These are phyloP conservation scores for Andrena minutula DNA, from an alignment of 2,888 invertebrate species.

Conservation along the genomic window DNA sequence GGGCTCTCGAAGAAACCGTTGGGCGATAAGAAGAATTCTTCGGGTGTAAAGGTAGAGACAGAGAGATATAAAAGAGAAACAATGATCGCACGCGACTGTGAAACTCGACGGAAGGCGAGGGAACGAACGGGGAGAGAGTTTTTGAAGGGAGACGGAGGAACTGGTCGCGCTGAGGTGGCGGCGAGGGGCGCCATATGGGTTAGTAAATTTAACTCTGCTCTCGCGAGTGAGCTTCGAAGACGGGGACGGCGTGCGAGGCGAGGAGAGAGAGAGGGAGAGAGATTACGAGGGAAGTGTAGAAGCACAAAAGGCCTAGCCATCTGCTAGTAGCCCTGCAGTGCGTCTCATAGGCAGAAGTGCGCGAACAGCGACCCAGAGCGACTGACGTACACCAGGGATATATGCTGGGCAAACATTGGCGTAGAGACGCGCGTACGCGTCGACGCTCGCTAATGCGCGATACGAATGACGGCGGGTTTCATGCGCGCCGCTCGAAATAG, in stretches of 20 bases:
- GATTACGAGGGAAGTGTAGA: conserved; percentile 73
- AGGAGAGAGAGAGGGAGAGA: conserved; percentile 47
- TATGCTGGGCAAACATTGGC: conserved; percentile 59
- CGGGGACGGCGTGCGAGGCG: conserved; percentile 26
- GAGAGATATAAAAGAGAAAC: neutral
- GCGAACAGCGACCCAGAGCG: conserved; percentile 57
- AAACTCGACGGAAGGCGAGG: conserved; percentile 2
- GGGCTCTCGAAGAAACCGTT: neutral
- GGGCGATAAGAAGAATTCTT: neutral
- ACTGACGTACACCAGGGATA: conserved; percentile 68
- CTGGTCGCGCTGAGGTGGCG: conserved; percentile 62
- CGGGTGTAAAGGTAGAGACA: no score
- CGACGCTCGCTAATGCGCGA: neutral
- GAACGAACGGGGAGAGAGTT: conserved; percentile 9
- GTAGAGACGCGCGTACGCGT: conserved; percentile 20
- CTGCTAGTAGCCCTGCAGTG: conserved; percentile 74
- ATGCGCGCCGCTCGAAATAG: neutral
- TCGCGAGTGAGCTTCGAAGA: conserved; percentile 60
- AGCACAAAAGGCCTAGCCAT: conserved; percentile 79
- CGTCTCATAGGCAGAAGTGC: conserved; percentile 73
- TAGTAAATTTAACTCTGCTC: conserved; percentile 78
- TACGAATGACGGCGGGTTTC: neutral
- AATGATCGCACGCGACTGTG: neutral
- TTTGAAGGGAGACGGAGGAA: conserved; percentile 28
- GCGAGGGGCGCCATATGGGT: conserved; percentile 77